Percentiles rank a stretch among this genome's conserved stretches.
Evolutionary conservation across 2,888 invertebrate species (phyloP).

Genomic region (Xanthia togata): DNA sequence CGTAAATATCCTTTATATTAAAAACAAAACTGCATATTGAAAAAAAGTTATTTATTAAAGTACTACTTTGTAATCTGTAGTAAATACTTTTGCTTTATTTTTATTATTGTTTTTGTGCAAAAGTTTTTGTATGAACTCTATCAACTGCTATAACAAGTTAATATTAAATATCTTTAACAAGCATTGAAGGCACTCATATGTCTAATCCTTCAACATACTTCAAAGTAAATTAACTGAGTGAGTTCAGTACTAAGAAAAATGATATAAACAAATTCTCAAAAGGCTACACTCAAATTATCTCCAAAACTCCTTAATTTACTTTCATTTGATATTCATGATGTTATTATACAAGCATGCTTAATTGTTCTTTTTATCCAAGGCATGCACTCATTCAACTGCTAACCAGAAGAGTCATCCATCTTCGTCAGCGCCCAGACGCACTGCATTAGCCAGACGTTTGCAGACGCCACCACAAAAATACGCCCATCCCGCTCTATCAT

Average conservation of each 20-base stretch:
- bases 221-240: background rate
- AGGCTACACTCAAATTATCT: constrained; percentile 29
- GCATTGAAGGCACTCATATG: background rate
- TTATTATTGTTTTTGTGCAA: background rate
- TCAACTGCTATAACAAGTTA: background rate
- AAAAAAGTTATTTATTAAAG: constrained; percentile 7
- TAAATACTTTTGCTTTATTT: background rate
- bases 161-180: background rate
- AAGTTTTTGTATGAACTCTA: background rate
- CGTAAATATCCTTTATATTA: constrained; percentile 43
- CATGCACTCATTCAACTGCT: constrained; percentile 83
- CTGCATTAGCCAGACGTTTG: constrained; percentile 84
- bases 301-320: constrained; percentile 59
- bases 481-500: constrained; percentile 75
- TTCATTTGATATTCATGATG: constrained; percentile 58
- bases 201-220: background rate
- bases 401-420: constrained; percentile 85
- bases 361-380: constrained; percentile 70
- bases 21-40: constrained; percentile 35
- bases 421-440: constrained; percentile 85
- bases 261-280: constrained; percentile 1
- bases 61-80: constrained; percentile 18
- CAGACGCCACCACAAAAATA: constrained; percentile 69
- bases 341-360: constrained; percentile 64
- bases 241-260: constrained; percentile 2